Conservation (phyloP, 2,888 invertebrate genomes). For the Gymnocheta viridis region DNA sequence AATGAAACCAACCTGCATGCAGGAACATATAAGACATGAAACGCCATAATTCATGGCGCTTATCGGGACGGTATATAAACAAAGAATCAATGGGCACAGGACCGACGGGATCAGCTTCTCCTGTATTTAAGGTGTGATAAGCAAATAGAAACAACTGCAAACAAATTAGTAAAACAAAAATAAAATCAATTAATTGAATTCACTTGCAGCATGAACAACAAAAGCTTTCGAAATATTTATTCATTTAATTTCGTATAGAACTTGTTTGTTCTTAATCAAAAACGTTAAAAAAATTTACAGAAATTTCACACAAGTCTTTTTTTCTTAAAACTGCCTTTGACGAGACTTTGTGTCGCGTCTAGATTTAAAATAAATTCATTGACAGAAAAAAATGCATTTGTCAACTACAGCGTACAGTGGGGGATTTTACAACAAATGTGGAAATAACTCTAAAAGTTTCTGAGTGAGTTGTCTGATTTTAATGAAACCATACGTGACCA, state of each 20-base stretch:
- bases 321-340: constrained; percentile 34
- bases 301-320: constrained; percentile 7
- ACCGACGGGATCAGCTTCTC: constrained; percentile 90
- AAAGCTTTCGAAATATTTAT: background rate
- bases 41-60: constrained; percentile 95
- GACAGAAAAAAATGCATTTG: background rate
- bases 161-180: constrained; percentile 63
- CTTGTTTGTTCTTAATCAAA: background rate
- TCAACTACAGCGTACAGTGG: background rate
- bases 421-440: background rate
- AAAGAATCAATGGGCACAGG: constrained; percentile 96
- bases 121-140: constrained; percentile 92
- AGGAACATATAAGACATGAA: constrained; percentile 97
- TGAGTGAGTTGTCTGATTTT: too few species aligned
- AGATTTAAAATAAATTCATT: constrained; percentile 34
- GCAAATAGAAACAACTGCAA: constrained; percentile 95
- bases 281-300: background rate
- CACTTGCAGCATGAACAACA: background rate
- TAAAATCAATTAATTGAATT: constrained; percentile 6
- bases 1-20: constrained; percentile 97
- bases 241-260: background rate
- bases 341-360: constrained; percentile 65
- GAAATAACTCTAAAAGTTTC: too few species aligned
- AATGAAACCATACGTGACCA: too few species aligned
- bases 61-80: constrained; percentile 96